Percentiles rank a stretch among this genome's conserved stretches.
Evolutionary conservation across 2,888 invertebrate genomes (phyloP).

Genomic region (Scaptodrosophila latifasciaeformis): DNA sequence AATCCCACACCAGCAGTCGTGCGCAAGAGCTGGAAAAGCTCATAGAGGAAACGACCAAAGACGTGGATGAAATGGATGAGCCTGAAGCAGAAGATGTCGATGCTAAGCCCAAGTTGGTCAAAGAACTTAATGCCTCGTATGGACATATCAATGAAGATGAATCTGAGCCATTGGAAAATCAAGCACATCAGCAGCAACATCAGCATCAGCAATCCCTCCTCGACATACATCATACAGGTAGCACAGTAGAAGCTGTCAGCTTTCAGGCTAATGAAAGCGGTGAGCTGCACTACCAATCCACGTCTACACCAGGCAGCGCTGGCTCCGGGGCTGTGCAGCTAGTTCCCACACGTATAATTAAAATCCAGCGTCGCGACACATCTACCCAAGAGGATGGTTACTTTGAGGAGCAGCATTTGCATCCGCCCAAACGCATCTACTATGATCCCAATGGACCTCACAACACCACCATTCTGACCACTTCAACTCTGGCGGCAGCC

Average conservation of each 20-base stretch:
- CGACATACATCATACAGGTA: slow-evolving; percentile 44
- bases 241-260: slow-evolving; percentile 59
- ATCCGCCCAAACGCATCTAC: slow-evolving; percentile 62
- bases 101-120: slow-evolving; percentile 66
- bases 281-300: slow-evolving; percentile 64
- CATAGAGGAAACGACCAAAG: slow-evolving; percentile 74
- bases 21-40: slow-evolving; percentile 72
- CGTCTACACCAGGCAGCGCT: slow-evolving; percentile 13
- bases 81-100: slow-evolving; percentile 54
- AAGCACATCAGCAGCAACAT: slow-evolving; percentile 35
- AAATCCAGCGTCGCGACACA: slow-evolving; percentile 70
- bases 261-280: slow-evolving; percentile 70
- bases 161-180: slow-evolving; percentile 45
- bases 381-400: slow-evolving; percentile 58
- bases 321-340: slow-evolving; percentile 38
- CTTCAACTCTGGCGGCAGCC: slow-evolving; percentile 44
- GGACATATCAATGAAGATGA: slow-evolving; percentile 53
- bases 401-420: slow-evolving; percentile 61
- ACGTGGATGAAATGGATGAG: slow-evolving; percentile 72
- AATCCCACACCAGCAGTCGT: slow-evolving; percentile 57
- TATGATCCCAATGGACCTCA: slow-evolving; percentile 59
- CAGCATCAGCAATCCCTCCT: slow-evolving; percentile 50
- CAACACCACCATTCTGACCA: slow-evolving; percentile 55
- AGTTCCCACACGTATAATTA: slow-evolving; percentile 68
- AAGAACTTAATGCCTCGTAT: slow-evolving; percentile 56